A percentile compares a stretch with the other conserved stretches of the same genome.
These are phyloP conservation scores for Brachycybe producta DNA, from an alignment of 2,888 invertebrate species.

Conservation along the genomic window DNA sequence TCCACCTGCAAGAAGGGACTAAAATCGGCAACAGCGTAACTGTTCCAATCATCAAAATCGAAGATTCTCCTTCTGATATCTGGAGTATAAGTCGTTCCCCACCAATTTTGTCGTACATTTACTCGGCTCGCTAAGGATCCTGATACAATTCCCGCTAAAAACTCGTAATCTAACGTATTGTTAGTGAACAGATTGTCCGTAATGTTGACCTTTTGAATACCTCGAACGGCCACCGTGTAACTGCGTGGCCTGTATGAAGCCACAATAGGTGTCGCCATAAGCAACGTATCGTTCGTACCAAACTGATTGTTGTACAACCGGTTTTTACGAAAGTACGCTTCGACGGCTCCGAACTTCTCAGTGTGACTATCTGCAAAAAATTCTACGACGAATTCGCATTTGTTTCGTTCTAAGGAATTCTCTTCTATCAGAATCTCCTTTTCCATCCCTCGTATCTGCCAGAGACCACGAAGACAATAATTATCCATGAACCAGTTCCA, in stretches of 20 bases:
- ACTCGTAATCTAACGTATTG: conserved; percentile 64
- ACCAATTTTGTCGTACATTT: conserved; percentile 89
- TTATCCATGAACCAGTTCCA: conserved; percentile 75
- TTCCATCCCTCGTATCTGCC: conserved; percentile 69
- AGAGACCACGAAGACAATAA: conserved; percentile 60
- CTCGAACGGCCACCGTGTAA: conserved; percentile 79
- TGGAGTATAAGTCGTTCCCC: conserved; percentile 66
- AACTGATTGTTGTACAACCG: conserved; percentile 57
- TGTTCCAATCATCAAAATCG: conserved; percentile 99
- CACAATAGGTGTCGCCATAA: conserved; percentile 20
- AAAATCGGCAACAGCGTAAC: conserved; percentile 83
- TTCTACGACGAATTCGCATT: conserved; percentile 68
- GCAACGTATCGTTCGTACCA: conserved; percentile 26
- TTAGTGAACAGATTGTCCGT: conserved; percentile 76
- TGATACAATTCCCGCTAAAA: conserved; percentile 74
- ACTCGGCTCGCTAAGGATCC: conserved; percentile 74
- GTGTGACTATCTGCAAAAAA: conserved; percentile 83
- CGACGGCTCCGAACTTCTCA: conserved; percentile 67
- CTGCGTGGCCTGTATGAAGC: conserved; percentile 45
- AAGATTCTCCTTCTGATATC: conserved; percentile 74
- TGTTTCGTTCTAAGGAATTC: conserved; percentile 67
- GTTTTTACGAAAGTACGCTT: conserved; percentile 64
- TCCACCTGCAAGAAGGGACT: conserved; percentile 63
- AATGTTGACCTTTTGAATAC: conserved; percentile 84
- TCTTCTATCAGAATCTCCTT: conserved; percentile 74